phyloP scores from a whole-genome alignment of 1,140 invertebrate species.

The Drosophila sulfurigaster region DNA sequence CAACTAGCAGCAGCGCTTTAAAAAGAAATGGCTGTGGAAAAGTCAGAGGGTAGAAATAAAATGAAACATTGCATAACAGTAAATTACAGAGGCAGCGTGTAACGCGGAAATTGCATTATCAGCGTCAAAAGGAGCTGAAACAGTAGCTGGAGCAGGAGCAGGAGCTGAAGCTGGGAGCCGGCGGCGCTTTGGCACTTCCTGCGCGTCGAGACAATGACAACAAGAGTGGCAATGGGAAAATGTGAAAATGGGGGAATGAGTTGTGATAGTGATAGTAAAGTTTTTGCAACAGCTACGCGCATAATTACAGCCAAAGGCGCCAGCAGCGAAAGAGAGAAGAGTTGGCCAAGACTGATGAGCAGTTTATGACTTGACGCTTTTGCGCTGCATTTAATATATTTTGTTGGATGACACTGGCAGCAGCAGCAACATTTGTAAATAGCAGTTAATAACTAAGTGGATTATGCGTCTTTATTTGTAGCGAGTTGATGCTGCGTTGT shows the following conservation, averaged over 20 bases:
- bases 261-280: constrained; percentile 72
- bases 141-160: background rate
- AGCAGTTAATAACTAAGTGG: constrained; percentile 75
- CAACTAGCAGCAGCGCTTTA: constrained; percentile 50
- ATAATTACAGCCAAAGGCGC: constrained; percentile 65
- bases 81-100: constrained; percentile 60
- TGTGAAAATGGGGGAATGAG: constrained; percentile 53
- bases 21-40: constrained; percentile 37
- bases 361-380: constrained; percentile 82
- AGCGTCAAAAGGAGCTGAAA: constrained; percentile 70
- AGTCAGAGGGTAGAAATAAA: constrained; percentile 53
- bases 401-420: constrained; percentile 40
- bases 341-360: constrained; percentile 72
- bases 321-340: background rate
- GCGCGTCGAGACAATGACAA: constrained; percentile 72
- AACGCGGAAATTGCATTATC: constrained; percentile 80
- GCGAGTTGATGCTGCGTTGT: constrained; percentile 8
- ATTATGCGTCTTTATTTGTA: constrained; percentile 48
- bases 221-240: constrained; percentile 10
- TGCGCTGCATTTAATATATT: constrained; percentile 71
- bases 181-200: constrained; percentile 74
- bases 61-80: constrained; percentile 81
- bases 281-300: constrained; percentile 71
- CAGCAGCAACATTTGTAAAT: constrained; percentile 64
- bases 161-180: constrained; percentile 25